Percentiles rank a stretch among this genome's conserved stretches.
Conservation (phyloP, 2,888 invertebrate genomes). For the Tetheella fluctuosa region DNA sequence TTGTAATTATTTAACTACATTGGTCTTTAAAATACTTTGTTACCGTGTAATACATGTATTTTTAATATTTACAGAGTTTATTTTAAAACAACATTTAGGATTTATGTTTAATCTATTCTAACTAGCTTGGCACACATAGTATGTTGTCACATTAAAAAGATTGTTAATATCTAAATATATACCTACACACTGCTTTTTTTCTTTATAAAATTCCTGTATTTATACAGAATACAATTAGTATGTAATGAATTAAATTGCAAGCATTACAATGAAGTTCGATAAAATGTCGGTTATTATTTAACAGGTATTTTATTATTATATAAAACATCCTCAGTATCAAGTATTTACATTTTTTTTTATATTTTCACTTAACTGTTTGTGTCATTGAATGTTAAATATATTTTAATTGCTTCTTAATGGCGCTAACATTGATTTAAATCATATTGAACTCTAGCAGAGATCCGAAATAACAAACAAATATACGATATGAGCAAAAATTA, state of each 20-base stretch:
- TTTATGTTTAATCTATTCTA: conserved; percentile 2
- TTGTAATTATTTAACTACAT: conserved; percentile 8
- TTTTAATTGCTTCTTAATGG: not conserved
- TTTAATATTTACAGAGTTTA: conserved; percentile 9
- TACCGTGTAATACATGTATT: conserved; percentile 17
- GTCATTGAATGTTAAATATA: not conserved
- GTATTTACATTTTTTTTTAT: not conserved
- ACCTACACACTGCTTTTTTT: not conserved
- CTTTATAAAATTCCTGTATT: not conserved
- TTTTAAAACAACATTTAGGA: conserved; percentile 8
- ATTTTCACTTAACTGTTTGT: not conserved
- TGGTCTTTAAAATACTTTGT: conserved; percentile 18
- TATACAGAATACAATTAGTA: not conserved
- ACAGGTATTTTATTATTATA: not conserved
- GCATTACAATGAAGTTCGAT: not conserved
- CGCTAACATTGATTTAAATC: no score
- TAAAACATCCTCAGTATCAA: not conserved
- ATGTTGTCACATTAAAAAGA: no score
- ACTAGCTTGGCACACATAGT: not conserved
- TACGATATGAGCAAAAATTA: not conserved
- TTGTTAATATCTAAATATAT: not conserved
- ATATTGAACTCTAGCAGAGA: no score
- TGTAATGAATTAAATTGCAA: not conserved
- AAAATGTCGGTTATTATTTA: not conserved
- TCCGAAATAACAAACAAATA: no score